Percentiles rank a stretch among this genome's conserved stretches.
phyloP scores from a whole-genome alignment of 2,113 vertebrate species.

The Antechinus flavipes region DNA sequence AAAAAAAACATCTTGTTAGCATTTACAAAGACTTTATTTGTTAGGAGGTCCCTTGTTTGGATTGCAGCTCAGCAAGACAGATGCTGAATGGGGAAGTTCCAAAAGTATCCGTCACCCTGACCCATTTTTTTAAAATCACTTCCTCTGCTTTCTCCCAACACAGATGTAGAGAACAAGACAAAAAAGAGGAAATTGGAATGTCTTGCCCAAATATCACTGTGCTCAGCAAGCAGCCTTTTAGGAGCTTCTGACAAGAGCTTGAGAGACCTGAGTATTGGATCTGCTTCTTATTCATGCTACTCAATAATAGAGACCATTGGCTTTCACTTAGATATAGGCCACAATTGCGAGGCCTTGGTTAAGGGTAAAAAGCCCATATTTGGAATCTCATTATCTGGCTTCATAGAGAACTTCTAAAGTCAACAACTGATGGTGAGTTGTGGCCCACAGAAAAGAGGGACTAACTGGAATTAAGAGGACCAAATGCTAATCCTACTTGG shows the following conservation, averaged over 20 bases:
- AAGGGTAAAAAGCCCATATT: not conserved
- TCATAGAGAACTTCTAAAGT: not conserved
- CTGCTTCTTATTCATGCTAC: conserved; percentile 27
- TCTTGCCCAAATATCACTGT: conserved; percentile 1
- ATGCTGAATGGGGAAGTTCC: conserved; percentile 48
- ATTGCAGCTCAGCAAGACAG: conserved; percentile 48
- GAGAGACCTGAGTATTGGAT: conserved; percentile 38
- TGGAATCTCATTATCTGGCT: not conserved
- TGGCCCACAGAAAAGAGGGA: not conserved
- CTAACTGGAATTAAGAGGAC: not conserved
- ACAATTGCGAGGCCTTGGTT: not conserved
- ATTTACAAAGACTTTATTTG: conserved; percentile 53
- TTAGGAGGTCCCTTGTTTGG: conserved; percentile 37
- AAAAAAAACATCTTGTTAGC: conserved; percentile 20
- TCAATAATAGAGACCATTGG: not conserved
- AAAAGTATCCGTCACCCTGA: conserved; percentile 29
- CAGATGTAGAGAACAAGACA: conserved; percentile 66
- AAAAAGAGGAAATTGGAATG: conserved; percentile 63
- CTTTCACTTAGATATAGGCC: not conserved
- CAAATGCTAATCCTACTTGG: not conserved
- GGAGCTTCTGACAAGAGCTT: conserved; percentile 15
- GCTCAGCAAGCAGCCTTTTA: conserved; percentile 37
- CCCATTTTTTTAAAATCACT: conserved; percentile 44
- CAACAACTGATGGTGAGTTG: not conserved
- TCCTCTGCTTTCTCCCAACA: conserved; percentile 63